Evolutionary conservation across 2,888 invertebrate species (phyloP), one percentile per base, ranked within the genome.

Genomic region (Lissonota sp.): DNA sequence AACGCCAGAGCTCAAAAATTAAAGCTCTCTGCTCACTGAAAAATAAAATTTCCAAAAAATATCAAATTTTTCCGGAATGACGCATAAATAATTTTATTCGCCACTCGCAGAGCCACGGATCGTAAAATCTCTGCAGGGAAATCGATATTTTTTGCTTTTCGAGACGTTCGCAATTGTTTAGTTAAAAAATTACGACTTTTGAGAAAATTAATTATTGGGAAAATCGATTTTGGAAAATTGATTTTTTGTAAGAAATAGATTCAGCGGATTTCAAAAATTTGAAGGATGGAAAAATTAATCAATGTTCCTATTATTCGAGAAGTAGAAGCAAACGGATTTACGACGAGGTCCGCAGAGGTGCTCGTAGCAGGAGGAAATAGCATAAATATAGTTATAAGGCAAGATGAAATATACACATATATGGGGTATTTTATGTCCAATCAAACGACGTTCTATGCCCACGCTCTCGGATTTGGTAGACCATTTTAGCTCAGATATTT

Each of bases 221-320:
- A 26, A 26, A 26, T 26, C n/a, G 14, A 40, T 69, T 44, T 46
- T 40, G 1, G 12, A 10, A 57, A 12, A 7, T 37, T 42, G 40
- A 55, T 44, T 55, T 40, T 42, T 7, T 37, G 16, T 57, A n/a
- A 57, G 49, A 14, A 4, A 39, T 51, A 14, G 12, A 40, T 40
- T 75, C 75, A 51, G 67, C 67, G 51, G 40, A 60, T 66, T 51
- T 37, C 51, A 12, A 0, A 16, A 26, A 60, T 16, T 49, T 49
- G 58, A 0, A 26, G 5, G 42, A 60, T 75, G 51, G 58, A 42
- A 58, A 67, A 67, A 67, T 14, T 39, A 64, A 57, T 51, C 49
- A 16, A 58, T 44, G 8, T 16, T 7, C 16, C 55, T 26, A 55
- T n/a, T n/a, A n/a, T n/a, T n/a, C n/a, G 14, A 12, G 16, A 4